Base-by-base conservation (phyloP, 1,140 invertebrate genomes). In the Coenobita brevimanus region DNA sequence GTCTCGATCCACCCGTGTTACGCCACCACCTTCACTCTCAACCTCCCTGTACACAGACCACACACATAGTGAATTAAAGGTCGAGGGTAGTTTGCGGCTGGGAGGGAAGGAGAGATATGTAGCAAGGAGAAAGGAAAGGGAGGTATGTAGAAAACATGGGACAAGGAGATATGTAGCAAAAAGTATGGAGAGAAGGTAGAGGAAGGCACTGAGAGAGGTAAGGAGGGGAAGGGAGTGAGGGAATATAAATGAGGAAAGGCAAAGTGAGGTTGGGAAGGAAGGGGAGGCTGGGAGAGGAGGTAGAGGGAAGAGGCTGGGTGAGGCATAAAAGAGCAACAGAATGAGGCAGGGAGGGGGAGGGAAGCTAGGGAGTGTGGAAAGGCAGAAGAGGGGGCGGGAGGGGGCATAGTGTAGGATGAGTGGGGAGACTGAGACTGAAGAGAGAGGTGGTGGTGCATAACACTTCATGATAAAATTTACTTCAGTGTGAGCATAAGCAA, bases 1-100 rank as follows among this genome's bases (percentile, higher is more conserved):
- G 33, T 89, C 89, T 27, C 82, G 43, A 0, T 86, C 81, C 36
- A 24, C 43, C n/a, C 69, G 36, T 2, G 64, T 60, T 10, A 33
- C 24, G 13, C 30, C 57, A n/a, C 41, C 21, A 36, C 41, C 85
- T 30, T 88, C 85, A 21, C 76, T 57, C 38, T 81, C 67, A 33
- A 60, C 60, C 43, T 81, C 85, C 27, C 85, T 80, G 76, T 64
- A 36, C 54, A 46, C 60, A 69, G 36, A 27, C 36, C 8, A 4
- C 54, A 62, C 1, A 81, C 36, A 2, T 33, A 81, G n/a, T 81
- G 54, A 38, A 81, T 27, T 17, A n/a, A n/a, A n/a, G n/a, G n/a
- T n/a, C n/a, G 30, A 71, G 67, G 38, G 13, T 36, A 38, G n/a
- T 30, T 27, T 17, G 75, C 21, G 75, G 46, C 36, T 41, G 36